phyloP scores from a whole-genome alignment of 2,797 vertebrate species.

The Dermochelys coriacea region DNA sequence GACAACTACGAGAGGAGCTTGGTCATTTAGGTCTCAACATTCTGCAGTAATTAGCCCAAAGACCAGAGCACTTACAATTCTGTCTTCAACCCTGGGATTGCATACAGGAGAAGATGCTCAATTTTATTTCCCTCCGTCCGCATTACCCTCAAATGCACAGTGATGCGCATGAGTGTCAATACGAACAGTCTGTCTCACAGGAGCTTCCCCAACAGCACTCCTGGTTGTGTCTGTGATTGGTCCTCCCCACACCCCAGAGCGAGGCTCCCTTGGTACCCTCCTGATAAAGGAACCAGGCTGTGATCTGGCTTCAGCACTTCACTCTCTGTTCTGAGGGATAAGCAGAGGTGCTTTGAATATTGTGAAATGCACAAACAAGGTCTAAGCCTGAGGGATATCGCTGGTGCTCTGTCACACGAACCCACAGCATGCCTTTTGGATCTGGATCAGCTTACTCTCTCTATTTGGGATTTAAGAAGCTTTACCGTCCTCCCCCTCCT shows the following conservation, averaged over 20 bases:
- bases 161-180: neutral
- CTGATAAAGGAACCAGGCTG: neutral
- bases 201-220: neutral
- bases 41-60: neutral
- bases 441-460: conserved; percentile 31
- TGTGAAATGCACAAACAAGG: neutral
- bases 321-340: neutral
- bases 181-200: neutral
- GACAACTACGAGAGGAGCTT: neutral
- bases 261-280: neutral
- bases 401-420: neutral
- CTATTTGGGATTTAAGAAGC: conserved; percentile 45
- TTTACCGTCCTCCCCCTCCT: conserved; percentile 48
- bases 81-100: neutral
- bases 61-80: neutral
- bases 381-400: conserved; percentile 17
- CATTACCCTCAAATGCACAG: neutral
- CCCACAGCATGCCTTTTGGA: neutral
- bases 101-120: neutral
- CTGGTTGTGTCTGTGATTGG: neutral
- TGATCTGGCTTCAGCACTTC: rapidly evolving
- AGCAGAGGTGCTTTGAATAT: neutral
- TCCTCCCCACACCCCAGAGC: neutral
- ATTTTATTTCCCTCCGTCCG: neutral
- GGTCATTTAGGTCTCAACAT: rapidly evolving